Conservation (phyloP, 2,888 invertebrate species). For the Campoplex capitator region DNA sequence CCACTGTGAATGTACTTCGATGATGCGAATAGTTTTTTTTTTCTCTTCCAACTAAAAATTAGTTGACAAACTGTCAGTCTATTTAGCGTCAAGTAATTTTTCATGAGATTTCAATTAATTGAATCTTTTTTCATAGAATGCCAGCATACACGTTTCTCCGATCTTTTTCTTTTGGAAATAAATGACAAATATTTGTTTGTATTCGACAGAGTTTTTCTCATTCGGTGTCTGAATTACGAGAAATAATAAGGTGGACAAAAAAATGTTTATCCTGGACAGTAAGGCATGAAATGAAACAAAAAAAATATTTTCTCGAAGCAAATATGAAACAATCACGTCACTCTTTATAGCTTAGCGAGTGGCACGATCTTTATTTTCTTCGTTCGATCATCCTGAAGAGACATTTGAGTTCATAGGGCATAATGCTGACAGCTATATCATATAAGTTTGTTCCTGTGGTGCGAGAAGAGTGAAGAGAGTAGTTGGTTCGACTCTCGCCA, state of each 20-base stretch:
- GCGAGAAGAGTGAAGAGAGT: slow-evolving; percentile 55
- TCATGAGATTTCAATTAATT: too few relatives aligned
- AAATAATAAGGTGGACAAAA: background rate
- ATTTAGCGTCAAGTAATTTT: too few relatives aligned
- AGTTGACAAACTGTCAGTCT: too few relatives aligned
- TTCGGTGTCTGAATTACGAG: background rate
- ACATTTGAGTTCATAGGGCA: slow-evolving; percentile 48
- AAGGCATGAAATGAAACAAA: background rate
- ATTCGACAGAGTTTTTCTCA: background rate
- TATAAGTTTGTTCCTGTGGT: slow-evolving; percentile 49
- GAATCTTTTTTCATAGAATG: too few relatives aligned
- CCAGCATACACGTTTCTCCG: too few relatives aligned
- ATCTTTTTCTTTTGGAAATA: too few relatives aligned
- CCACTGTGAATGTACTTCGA: too few relatives aligned
- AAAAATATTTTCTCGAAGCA: background rate
- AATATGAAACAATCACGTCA: background rate
- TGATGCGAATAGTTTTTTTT: too few relatives aligned
- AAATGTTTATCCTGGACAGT: background rate
- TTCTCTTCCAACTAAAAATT: too few relatives aligned
- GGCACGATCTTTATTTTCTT: slow-evolving; percentile 35
- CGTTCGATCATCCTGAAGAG: slow-evolving; percentile 45
- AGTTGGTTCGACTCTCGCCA: slow-evolving; percentile 47
- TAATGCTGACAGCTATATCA: slow-evolving; percentile 62
- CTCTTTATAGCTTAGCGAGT: background rate
- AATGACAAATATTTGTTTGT: too few relatives aligned